Percentiles rank a stretch among this genome's conserved stretches.
These are phyloP conservation scores for Trichacis sp. DNA, from an alignment of 2,888 invertebrate genomes.

Conservation along the genomic window DNA sequence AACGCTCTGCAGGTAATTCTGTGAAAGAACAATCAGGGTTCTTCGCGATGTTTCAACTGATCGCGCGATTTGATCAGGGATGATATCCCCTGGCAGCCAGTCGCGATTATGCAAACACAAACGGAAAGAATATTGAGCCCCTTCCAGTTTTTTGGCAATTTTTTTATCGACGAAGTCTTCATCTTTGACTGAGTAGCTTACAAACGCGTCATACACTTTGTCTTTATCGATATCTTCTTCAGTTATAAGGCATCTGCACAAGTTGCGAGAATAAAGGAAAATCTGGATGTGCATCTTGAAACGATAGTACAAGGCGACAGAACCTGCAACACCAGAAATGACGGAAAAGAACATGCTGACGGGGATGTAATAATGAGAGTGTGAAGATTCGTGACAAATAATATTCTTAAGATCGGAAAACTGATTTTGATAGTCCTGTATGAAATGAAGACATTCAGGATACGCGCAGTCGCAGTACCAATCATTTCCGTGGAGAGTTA, in stretches of 20 bases:
- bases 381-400: no score
- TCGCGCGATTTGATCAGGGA: conserved; percentile 77
- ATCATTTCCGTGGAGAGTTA: no score
- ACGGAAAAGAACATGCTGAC: no score
- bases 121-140: conserved; percentile 75
- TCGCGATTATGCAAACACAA: conserved; percentile 82
- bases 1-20: conserved; percentile 80
- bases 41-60: conserved; percentile 80
- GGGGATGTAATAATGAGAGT: no score
- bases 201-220: no score
- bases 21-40: conserved; percentile 78
- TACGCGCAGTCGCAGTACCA: no score
- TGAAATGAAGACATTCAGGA: no score
- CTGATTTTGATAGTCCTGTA: no score
- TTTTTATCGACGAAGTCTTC: no score
- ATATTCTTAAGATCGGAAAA: no score
- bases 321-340: no score
- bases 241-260: conserved; percentile 75
- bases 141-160: conserved; percentile 79
- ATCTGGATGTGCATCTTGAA: conserved; percentile 76
- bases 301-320: conserved; percentile 71
- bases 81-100: conserved; percentile 81
- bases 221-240: conserved; percentile 80
- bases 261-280: conserved; percentile 75
- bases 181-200: no score